Evolutionary conservation across 2,113 vertebrate species (phyloP), one percentile per base, ranked within the genome.

Genomic region (Suricata suricatta): DNA sequence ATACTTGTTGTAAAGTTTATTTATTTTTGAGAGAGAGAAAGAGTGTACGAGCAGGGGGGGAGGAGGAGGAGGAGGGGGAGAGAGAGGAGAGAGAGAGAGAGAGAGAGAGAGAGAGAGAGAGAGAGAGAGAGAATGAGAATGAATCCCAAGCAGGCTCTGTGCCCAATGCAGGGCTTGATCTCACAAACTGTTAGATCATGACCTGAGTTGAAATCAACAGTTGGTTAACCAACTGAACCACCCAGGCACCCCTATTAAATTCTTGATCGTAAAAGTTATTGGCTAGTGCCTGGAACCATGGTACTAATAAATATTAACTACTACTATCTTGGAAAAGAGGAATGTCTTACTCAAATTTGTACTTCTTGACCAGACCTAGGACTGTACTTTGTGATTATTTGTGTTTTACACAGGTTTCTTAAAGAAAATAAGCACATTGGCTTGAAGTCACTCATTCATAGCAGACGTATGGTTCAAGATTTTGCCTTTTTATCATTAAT

Each of bases 401-500:
- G 29, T 74, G 27, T 57, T 33, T 86, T 60, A 79, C 21, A 47
- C 1, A 85, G 8, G 1, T 38, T 27, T 74, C 63, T 85, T 64
- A 50, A 54, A 95, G 81, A 16, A 95, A 82, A 77, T 68, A 63
- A 82, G 52, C 69, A 91, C 0, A 0, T 35, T 68, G 64, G 25
- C 63, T 85, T 8, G 27, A 17, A 88, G 16, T 33, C 71, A 60
- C 68, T 71, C 84, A 29, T 29, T 79, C 33, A 5, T 4, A 71
- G 63, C 50, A 60, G 69, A 87, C 54, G 63, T 85, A 31, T 64
- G 47, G n/a, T 29, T 85, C 23, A 27, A 29, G 44, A 83, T 50
- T 80, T 80, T 50, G 47, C 41, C 95, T 88, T 88, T 93, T 68
- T 88, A 66, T 82, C 72, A 41, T n/a, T 88, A 81, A 68, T 69